Percentiles rank a stretch among this genome's conserved stretches.
These are phyloP conservation scores for Thaumatotibia leucotreta DNA, from an alignment of 1,140 invertebrate genomes.

Conservation along the genomic window DNA sequence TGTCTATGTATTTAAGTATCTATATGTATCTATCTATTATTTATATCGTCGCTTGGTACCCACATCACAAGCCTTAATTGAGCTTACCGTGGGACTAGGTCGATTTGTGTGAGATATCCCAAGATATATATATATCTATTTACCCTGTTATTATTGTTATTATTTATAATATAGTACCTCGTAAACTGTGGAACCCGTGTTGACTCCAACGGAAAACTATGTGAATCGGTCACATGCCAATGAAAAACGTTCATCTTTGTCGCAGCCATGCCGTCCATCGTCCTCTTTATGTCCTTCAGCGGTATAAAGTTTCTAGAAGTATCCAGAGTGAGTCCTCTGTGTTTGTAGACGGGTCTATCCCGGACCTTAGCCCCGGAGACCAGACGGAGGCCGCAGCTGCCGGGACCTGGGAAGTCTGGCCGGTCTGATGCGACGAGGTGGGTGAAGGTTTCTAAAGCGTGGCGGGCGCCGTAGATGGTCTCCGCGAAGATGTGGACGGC, in stretches of 20 bases:
- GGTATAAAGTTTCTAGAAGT: slow-evolving; percentile 87
- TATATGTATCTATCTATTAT: no score
- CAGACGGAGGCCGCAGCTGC: slow-evolving; percentile 46
- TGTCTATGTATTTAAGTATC: no score
- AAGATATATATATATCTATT: no score
- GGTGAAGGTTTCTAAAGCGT: slow-evolving; percentile 85
- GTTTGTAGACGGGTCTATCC: slow-evolving; percentile 83
- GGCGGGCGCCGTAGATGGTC: slow-evolving; percentile 86
- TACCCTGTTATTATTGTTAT: no score
- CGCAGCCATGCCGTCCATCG: slow-evolving; percentile 88
- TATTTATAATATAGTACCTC: no score
- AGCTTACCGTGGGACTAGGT: no score
- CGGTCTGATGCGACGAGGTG: slow-evolving; percentile 79
- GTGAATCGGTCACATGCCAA: slow-evolving; percentile 91
- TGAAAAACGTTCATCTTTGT: slow-evolving; percentile 92
- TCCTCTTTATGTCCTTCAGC: slow-evolving; percentile 80
- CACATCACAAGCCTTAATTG: no score
- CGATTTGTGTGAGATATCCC: no score
- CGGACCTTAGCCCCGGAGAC: slow-evolving; percentile 71
- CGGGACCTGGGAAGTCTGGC: slow-evolving; percentile 32
- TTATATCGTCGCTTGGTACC: no score
- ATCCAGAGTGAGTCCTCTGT: slow-evolving; percentile 86
- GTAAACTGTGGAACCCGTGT: slow-evolving; percentile 85
- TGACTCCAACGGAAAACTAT: slow-evolving; percentile 89
- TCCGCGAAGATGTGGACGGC: slow-evolving; percentile 78